Evolutionary conservation across 2,888 invertebrate species (phyloP).

Genomic region (Andricus curvator): DNA sequence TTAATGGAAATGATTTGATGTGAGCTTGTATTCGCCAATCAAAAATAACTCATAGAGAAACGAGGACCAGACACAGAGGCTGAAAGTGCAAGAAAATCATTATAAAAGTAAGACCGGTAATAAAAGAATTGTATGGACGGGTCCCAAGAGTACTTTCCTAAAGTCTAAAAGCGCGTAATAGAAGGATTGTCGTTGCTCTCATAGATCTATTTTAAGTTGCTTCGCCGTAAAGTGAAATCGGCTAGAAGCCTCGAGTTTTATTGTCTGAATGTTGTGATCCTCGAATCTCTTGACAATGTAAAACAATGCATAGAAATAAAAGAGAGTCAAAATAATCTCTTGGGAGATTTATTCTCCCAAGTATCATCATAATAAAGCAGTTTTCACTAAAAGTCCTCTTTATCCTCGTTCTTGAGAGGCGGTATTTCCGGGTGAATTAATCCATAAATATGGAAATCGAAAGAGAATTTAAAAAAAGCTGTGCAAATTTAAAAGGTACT

Average conservation of each 20-base stretch:
- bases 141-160: constrained; percentile 21
- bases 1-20: no score
- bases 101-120: not conserved
- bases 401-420: not conserved
- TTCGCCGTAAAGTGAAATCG: constrained; percentile 61
- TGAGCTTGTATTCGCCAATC: not conserved
- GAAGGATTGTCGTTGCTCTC: constrained; percentile 53
- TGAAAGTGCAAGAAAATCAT: not conserved
- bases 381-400: not conserved
- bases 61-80: not conserved
- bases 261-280: constrained; percentile 50
- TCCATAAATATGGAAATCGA: not conserved
- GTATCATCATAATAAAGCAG: not conserved
- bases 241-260: constrained; percentile 57
- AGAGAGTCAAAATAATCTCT: not conserved
- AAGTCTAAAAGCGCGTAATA: constrained; percentile 45
- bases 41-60: not conserved
- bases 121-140: constrained; percentile 11
- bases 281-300: not conserved
- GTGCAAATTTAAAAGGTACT: not conserved
- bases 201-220: constrained; percentile 58
- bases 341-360: not conserved
- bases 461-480: not conserved
- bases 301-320: not conserved
- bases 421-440: constrained; percentile 1